A percentile compares a stretch with the other conserved stretches of the same genome.
phyloP scores from a whole-genome alignment of 2,113 vertebrate species.

The Cynopterus brachyotis region DNA sequence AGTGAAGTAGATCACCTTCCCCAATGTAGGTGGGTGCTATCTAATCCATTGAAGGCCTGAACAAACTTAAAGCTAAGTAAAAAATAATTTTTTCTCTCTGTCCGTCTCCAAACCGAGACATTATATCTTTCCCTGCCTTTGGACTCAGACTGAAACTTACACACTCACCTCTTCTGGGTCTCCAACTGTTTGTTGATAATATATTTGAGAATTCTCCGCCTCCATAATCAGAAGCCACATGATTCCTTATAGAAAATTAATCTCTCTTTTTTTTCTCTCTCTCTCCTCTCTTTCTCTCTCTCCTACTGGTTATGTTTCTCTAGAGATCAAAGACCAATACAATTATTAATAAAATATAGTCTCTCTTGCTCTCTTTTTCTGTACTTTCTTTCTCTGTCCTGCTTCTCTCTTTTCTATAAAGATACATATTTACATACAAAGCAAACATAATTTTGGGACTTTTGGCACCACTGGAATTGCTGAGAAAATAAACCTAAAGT shows the following conservation, averaged over 20 bases:
- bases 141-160: background rate
- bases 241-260: background rate
- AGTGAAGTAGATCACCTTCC: background rate
- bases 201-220: background rate
- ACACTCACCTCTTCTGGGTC: background rate
- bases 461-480: background rate
- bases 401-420: background rate
- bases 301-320: background rate
- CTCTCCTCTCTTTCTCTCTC: too few species aligned
- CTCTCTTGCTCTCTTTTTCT: background rate
- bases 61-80: background rate
- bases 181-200: background rate
- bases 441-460: background rate
- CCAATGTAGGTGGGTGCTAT: background rate
- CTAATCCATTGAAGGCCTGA: background rate
- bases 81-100: background rate
- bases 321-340: background rate
- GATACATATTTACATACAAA: too few species aligned
- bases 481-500: background rate
- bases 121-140: background rate
- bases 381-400: background rate
- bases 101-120: background rate
- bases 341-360: background rate
- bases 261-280: background rate
- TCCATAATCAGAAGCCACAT: background rate